Evolutionary conservation across 2,888 invertebrate genomes (phyloP).

Genomic region (Sialis fuliginosa): DNA sequence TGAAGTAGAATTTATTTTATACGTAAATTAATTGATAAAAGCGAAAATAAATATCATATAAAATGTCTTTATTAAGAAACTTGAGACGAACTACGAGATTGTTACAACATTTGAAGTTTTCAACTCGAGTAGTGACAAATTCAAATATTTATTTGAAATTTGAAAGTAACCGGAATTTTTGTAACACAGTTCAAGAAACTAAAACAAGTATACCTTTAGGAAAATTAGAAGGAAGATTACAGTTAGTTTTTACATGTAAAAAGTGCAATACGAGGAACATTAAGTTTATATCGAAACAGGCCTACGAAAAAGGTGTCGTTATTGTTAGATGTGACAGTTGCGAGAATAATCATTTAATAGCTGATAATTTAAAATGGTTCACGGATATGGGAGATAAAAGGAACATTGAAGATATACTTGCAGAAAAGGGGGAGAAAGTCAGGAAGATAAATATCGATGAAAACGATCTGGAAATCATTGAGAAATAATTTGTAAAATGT

Average conservation of each 20-base stretch:
- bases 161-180: not conserved
- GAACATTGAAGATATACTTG: constrained; percentile 84
- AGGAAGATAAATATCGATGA: constrained; percentile 29
- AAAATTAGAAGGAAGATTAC: constrained; percentile 37
- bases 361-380: constrained; percentile 94
- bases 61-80: too few relatives aligned
- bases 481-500: too few relatives aligned
- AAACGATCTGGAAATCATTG: not conserved
- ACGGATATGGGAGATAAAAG: constrained; percentile 52
- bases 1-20: too few relatives aligned
- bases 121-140: too few relatives aligned
- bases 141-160: not conserved
- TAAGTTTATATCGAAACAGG: constrained; percentile 67
- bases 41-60: too few relatives aligned
- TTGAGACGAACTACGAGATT: too few relatives aligned
- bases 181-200: not conserved
- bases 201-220: constrained; percentile 13
- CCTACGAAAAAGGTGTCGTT: constrained; percentile 79
- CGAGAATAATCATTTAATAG: constrained; percentile 80
- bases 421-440: constrained; percentile 73
- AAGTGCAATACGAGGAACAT: constrained; percentile 61
- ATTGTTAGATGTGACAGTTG: constrained; percentile 82
- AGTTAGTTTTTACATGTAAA: constrained; percentile 75
- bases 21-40: too few relatives aligned
- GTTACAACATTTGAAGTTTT: too few relatives aligned